These are phyloP conservation scores for Phrixothrix hirtus DNA, from an alignment of 2,888 invertebrate genomes.

Conservation along the genomic window DNA sequence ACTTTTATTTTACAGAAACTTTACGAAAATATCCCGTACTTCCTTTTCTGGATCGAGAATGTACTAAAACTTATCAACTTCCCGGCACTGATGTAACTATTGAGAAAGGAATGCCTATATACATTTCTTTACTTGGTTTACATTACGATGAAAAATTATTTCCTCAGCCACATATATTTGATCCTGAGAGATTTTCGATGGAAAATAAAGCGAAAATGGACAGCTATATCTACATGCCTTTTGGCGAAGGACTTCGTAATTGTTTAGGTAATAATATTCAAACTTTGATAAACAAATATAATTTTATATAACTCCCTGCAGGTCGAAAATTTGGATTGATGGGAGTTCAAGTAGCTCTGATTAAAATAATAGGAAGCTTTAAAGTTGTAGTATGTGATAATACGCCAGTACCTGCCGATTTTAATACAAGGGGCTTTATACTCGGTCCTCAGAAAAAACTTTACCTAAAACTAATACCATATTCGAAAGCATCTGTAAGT, in stretches of 20 bases:
- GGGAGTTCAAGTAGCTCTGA: background rate
- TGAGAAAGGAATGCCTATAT: too few relatives aligned
- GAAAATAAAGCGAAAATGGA: background rate
- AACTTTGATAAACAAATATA: background rate
- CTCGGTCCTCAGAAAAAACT: background rate
- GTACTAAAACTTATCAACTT: background rate
- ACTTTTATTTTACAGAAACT: background rate
- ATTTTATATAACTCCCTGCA: background rate
- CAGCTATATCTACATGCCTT: constrained; percentile 1
- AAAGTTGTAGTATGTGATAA: background rate
- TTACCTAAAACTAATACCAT: too few relatives aligned
- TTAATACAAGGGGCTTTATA: background rate
- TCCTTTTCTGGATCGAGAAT: background rate
- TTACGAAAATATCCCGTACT: constrained; percentile 1
- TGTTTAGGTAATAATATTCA: background rate
- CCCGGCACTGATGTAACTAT: constrained; percentile 1
- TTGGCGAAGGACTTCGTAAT: constrained; percentile 1
- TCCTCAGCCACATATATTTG: background rate
- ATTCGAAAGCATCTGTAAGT: too few relatives aligned
- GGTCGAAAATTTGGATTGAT: constrained; percentile 1
- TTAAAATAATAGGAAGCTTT: background rate
- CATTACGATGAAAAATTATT: background rate
- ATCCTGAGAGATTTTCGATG: constrained; percentile 1
- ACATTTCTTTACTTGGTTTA: too few relatives aligned
- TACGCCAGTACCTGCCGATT: background rate